Percentiles rank a stretch among this genome's conserved stretches.
These are phyloP conservation scores for Podarcis cretensis DNA, from an alignment of 2,113 vertebrate genomes.

Conservation along the genomic window DNA sequence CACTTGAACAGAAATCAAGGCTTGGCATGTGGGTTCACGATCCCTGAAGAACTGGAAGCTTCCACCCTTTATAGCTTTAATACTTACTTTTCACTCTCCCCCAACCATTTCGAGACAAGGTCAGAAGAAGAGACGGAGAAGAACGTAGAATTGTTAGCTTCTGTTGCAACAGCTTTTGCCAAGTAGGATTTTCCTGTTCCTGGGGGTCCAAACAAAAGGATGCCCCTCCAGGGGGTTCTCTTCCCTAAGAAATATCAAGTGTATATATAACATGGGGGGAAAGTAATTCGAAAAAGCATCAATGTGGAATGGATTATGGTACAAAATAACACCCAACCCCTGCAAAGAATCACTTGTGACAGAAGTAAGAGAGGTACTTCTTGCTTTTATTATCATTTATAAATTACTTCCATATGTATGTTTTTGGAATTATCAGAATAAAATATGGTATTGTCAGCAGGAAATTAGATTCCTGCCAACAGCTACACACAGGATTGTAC, in stretches of 20 bases:
- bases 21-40: background rate
- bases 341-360: background rate
- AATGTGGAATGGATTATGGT: background rate
- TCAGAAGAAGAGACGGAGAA: constrained; percentile 97
- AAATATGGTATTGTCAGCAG: background rate
- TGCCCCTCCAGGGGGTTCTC: constrained; percentile 96
- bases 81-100: constrained; percentile 98
- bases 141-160: constrained; percentile 98
- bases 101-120: constrained; percentile 98
- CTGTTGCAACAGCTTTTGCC: constrained; percentile 97
- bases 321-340: background rate
- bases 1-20: background rate
- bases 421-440: background rate
- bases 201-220: constrained; percentile 96
- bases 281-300: background rate
- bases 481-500: background rate
- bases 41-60: background rate
- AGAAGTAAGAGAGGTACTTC: background rate
- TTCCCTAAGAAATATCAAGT: constrained; percentile 81
- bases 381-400: background rate
- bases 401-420: background rate
- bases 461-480: background rate
- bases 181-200: constrained; percentile 97
- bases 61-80: background rate
- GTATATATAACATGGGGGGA: background rate